A percentile compares a stretch with the other conserved stretches of the same genome.
Conservation (phyloP, 30 jellyfish, hydroid and myxozoan genomes). For the Catostylus mosaicus region DNA sequence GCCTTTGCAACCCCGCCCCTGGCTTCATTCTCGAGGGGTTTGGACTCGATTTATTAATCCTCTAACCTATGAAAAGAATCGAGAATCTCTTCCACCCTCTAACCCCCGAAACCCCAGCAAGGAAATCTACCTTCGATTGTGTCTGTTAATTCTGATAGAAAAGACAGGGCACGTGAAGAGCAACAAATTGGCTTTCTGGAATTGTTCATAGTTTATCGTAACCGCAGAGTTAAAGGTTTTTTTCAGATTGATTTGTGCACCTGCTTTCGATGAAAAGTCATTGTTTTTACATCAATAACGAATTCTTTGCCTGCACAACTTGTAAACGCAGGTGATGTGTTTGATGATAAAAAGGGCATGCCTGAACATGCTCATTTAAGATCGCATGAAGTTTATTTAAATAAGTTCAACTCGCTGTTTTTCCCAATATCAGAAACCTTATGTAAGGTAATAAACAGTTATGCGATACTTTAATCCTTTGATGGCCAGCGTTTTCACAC, state of each 20-base stretch:
- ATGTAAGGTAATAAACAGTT: background rate
- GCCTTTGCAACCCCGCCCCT: too few relatives aligned
- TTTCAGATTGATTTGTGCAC: background rate
- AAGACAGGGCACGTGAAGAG: too few relatives aligned
- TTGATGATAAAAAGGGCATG: background rate
- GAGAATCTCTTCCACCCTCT: too few relatives aligned
- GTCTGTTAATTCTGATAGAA: too few relatives aligned
- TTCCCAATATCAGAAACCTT: background rate
- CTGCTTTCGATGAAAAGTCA: background rate
- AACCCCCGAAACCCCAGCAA: too few relatives aligned
- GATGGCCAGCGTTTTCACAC: constrained; percentile 1
- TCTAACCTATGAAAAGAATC: too few relatives aligned
- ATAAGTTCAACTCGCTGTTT: background rate
- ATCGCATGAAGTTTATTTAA: background rate
- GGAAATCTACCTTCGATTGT: too few relatives aligned
- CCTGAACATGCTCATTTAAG: background rate
- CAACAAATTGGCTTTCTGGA: background rate
- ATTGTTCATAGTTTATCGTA: background rate
- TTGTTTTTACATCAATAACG: background rate
- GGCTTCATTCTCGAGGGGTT: too few relatives aligned
- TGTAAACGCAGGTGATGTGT: constrained; percentile 13
- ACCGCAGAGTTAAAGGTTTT: background rate
- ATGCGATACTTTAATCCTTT: background rate
- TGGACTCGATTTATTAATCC: too few relatives aligned
- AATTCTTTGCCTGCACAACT: background rate